phyloP scores from a whole-genome alignment of 2,113 vertebrate species.

The Lampris megalopsis region DNA sequence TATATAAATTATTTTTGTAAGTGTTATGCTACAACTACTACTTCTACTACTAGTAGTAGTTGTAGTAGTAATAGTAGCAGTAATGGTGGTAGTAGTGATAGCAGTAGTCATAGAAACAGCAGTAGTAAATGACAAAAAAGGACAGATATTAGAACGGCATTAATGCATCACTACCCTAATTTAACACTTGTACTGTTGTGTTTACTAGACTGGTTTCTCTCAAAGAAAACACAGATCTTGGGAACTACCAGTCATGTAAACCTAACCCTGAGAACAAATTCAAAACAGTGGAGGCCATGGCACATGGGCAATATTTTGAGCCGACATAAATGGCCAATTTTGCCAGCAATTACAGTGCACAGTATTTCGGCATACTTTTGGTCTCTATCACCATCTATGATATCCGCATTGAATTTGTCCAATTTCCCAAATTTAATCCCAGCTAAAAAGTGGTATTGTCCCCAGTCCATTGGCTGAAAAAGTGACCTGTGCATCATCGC shows the following conservation, averaged over 20 bases:
- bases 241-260: not conserved
- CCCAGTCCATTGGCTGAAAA: slow-evolving; percentile 43
- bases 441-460: slow-evolving; percentile 15
- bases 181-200: slow-evolving; percentile 14
- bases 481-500: slow-evolving; percentile 47
- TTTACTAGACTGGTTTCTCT: slow-evolving; percentile 26
- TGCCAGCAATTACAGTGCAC: not conserved
- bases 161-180: slow-evolving; percentile 1
- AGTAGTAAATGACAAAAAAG: no score
- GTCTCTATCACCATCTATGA: slow-evolving; percentile 19
- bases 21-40: no score
- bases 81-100: no score
- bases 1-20: no score
- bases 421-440: slow-evolving; percentile 14
- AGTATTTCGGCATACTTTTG: slow-evolving; percentile 30
- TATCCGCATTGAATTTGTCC: slow-evolving; percentile 33
- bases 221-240: not conserved
- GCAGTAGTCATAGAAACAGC: no score
- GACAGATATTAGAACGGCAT: no score
- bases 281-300: slow-evolving; percentile 15
- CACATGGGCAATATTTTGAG: slow-evolving; percentile 2
- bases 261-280: slow-evolving; percentile 18
- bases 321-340: slow-evolving; percentile 9
- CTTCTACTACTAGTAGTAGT: no score
- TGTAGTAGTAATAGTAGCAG: no score